Evolutionary conservation across 1,140 invertebrate species (phyloP).

Genomic region (Brachionus rubens): DNA sequence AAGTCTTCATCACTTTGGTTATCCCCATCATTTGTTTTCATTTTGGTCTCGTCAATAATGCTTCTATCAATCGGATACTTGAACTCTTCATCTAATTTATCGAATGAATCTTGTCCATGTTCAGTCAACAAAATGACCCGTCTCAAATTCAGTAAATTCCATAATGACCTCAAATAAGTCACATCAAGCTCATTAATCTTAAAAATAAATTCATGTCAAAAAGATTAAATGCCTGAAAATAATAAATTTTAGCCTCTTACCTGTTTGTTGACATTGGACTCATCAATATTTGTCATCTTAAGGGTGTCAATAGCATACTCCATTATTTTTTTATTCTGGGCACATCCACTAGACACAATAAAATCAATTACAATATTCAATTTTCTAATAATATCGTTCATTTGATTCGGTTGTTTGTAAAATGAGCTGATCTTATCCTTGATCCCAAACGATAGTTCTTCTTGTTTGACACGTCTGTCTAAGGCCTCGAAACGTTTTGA

Average conservation of each 20-base stretch:
- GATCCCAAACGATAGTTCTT: background rate
- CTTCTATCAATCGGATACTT: background rate
- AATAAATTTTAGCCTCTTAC: too few species aligned
- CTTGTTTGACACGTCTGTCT: background rate
- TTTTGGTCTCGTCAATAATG: background rate
- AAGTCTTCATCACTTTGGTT: background rate
- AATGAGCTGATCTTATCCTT: background rate
- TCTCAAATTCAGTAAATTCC: slow-evolving; percentile 4
- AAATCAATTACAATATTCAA: slow-evolving; percentile 30
- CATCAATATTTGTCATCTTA: slow-evolving; percentile 22
- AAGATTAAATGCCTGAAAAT: too few species aligned
- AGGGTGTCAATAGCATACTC: slow-evolving; percentile 18
- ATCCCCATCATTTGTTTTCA: background rate
- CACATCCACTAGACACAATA: background rate
- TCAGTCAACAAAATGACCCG: background rate
- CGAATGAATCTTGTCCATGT: slow-evolving; percentile 18
- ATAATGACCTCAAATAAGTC: slow-evolving; percentile 18
- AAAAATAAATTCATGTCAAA: too few species aligned
- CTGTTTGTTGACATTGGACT: background rate
- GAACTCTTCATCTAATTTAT: background rate
- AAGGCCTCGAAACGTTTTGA: background rate
- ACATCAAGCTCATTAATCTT: slow-evolving; percentile 23
- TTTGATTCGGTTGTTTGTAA: slow-evolving; percentile 16
- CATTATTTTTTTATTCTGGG: slow-evolving; percentile 14
- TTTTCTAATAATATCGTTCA: slow-evolving; percentile 27